Evolutionary conservation across 1,140 invertebrate genomes (phyloP).

Genomic region (Orchestia grillus): DNA sequence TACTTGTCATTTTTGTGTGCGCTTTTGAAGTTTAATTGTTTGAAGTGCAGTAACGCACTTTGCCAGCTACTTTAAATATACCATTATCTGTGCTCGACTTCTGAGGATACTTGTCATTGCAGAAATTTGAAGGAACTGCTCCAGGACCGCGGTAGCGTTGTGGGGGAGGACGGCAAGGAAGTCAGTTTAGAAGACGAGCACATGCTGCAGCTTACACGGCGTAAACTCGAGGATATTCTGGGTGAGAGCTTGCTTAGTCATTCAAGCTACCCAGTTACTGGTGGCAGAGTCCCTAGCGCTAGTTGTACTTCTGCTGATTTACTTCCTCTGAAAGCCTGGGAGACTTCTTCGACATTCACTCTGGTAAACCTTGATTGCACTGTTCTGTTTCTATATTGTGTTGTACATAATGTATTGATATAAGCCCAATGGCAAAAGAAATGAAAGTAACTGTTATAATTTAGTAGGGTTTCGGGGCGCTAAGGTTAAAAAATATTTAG

Average conservation of each 20-base stretch:
- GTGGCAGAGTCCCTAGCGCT: not conserved
- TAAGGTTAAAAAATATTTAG: not conserved
- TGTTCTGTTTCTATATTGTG: not conserved
- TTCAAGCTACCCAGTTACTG: not conserved
- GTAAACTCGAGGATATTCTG: not conserved
- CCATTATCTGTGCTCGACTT: not conserved
- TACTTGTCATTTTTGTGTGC: not conserved
- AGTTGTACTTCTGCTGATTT: too few species aligned
- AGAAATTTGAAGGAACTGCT: constrained; percentile 1
- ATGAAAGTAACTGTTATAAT: not conserved
- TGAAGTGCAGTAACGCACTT: not conserved
- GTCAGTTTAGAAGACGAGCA: not conserved
- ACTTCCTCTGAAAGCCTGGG: too few species aligned
- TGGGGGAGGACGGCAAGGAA: constrained; percentile 9
- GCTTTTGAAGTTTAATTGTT: not conserved
- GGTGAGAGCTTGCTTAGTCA: not conserved
- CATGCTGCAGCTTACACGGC: not conserved
- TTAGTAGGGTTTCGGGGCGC: not conserved
- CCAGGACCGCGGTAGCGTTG: not conserved
- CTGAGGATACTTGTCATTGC: not conserved
- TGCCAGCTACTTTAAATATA: not conserved
- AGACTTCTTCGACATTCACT: not conserved
- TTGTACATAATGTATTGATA: not conserved
- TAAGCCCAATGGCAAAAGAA: not conserved
- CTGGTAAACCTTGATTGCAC: not conserved